Evolutionary conservation across 2,888 invertebrate species (phyloP).

Genomic region (Philhelius pedissequus): DNA sequence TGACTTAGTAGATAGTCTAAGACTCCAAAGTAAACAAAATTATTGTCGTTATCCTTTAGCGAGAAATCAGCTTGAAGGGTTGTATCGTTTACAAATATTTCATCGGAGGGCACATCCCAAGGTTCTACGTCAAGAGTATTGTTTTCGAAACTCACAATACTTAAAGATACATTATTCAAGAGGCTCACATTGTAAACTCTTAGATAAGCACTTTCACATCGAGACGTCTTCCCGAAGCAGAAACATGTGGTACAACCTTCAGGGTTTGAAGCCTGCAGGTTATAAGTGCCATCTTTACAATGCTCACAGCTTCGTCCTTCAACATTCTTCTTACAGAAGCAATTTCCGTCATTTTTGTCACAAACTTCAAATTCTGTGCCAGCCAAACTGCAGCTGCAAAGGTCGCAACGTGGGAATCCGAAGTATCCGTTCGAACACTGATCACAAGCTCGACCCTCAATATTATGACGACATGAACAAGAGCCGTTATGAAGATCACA

Average conservation of each 20-base stretch:
- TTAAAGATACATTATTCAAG: slow-evolving; percentile 74
- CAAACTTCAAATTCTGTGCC: slow-evolving; percentile 94
- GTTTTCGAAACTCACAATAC: slow-evolving; percentile 72
- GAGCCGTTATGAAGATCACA: slow-evolving; percentile 93
- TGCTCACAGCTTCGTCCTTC: slow-evolving; percentile 89
- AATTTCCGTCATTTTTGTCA: slow-evolving; percentile 84
- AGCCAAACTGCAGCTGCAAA: slow-evolving; percentile 89
- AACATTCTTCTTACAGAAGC: slow-evolving; percentile 89
- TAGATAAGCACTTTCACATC: slow-evolving; percentile 89
- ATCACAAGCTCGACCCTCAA: slow-evolving; percentile 94
- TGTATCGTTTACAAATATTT: slow-evolving; percentile 76
- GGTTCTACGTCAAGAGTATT: slow-evolving; percentile 73
- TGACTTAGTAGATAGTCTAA: slow-evolving; percentile 77
- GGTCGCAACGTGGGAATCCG: slow-evolving; percentile 92
- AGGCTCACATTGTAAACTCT: slow-evolving; percentile 77
- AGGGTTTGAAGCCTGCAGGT: slow-evolving; percentile 89
- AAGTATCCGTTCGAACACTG: slow-evolving; percentile 90
- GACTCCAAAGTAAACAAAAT: slow-evolving; percentile 76
- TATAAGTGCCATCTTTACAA: slow-evolving; percentile 94
- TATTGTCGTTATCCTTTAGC: slow-evolving; percentile 72
- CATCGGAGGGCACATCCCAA: slow-evolving; percentile 73
- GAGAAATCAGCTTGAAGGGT: slow-evolving; percentile 76
- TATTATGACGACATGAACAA: slow-evolving; percentile 91
- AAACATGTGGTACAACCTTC: slow-evolving; percentile 97
- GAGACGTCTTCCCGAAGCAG: slow-evolving; percentile 95